Evolutionary conservation across 2,888 invertebrate genomes (phyloP), one percentile per base, ranked within the genome.

Genomic region (Heteropelma amictum): DNA sequence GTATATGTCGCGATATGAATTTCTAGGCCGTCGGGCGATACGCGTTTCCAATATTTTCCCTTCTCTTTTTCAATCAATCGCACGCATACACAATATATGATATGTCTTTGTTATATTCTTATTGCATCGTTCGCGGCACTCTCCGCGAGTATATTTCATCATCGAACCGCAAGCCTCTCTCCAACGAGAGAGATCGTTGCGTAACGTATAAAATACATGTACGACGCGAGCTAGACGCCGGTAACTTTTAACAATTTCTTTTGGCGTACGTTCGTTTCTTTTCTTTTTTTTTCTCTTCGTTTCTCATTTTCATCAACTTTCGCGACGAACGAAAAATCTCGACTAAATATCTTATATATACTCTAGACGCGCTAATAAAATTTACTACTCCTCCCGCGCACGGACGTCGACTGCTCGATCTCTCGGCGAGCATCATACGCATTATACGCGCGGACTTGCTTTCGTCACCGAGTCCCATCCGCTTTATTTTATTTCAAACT

Each of bases 11-110:
- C 78, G 81, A 84, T 82, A 80, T 79, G 86, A 86, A 85, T 83
- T 83, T 87, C 88, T 88, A 88, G 86, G 86, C 83, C 84, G 80
- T 86, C 87, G 85, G 87, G 87, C 87, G 85, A 86, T 88, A 88
- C 83, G 85, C 1, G 77, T 70, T 76, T 70, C 60, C 58, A 64
- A 73, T 72, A 80, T 82, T 72, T 83, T 84, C 28, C 30, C 23
- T 8, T 68, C 49, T 68, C 63, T 63, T 30, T 40, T 28, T 72
- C 71, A 61, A 40, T 75, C 17, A 53, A 77, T 74, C 76, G 33
- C 58, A 77, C 56, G 35, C n/a, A n/a, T n/a, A n/a, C n/a, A n/a
- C n/a, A n/a, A n/a, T n/a, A n/a, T 85, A 86, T 89, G 88, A 89
- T 88, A 88, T 88, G 89, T 89, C 84, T 88, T 87, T 83, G 82